Base-by-base conservation (phyloP, 2,113 vertebrate species). In the Gallinago undulata region DNA sequence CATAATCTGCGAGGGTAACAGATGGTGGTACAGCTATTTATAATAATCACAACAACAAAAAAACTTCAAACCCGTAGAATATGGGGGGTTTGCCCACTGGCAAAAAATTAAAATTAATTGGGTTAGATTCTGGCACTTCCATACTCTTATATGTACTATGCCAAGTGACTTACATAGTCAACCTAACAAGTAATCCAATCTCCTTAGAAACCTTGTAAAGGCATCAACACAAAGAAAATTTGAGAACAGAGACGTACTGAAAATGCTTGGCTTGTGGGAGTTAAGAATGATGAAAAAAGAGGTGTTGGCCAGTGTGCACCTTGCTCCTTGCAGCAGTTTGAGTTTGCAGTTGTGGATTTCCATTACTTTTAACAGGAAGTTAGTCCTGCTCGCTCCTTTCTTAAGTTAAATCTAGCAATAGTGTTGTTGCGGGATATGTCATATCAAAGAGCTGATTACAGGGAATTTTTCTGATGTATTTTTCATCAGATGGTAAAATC, bases 241-340 rank as follows among this genome's bases (percentile, higher is more conserved):
- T 9, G 19, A 30, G 11, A 81, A 47, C 6, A 56, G 53, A 73
- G 17, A 18, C 27, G 24, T 51, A 4, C 11, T 25, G 21, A 51
- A 59, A 77, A 84, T 45, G 18, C 21, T 82, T 1, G 0, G 16
- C 9, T 59, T 62, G 11, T 24, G 27, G 28, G 12, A 57, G 12
- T 33, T 43, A 41, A 55, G 12, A 19, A 50, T 12, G 19, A 63
- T 1, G 31, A 67, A 72, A 79, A 3, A 14, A 75, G 8, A 50
- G 8, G 2, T 28, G 30, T 37, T 2, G 0, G 9, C n/a, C 30
- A 45, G 69, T 10, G 16, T 5, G 47, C 5, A 7, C 10, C 17
- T 56, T 2, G 6, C 35, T 56, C 50, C 14, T 35, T 64, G 57
- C 37, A 79, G 78, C 4, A 41, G 28, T 39, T 66, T 3, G 4